Base-by-base conservation (phyloP, 2,888 invertebrate species). In the Liopterus haemorrhoidalis region DNA sequence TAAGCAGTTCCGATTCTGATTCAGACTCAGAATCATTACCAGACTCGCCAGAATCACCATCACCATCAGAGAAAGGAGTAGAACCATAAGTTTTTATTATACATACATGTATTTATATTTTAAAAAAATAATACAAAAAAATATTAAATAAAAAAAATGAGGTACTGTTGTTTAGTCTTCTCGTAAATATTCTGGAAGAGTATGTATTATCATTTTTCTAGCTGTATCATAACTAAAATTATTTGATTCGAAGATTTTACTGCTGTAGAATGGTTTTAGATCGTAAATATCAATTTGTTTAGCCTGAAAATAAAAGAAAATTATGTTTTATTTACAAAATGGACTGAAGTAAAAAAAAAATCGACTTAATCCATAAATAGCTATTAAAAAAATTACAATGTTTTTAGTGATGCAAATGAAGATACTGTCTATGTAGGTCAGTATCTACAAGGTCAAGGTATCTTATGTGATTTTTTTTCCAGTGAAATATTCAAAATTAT, bases 271-370 rank as follows among this genome's bases (percentile, higher is more conserved):
- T 0, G 88, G 80, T 56, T 85, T 82, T 43, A 97, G 69, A 65
- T 92, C 90, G 51, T 80, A 76, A 47, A 97, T 90, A 64, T 91
- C 89, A 55, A 97, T 82, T 68, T 92, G 89, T 59, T 89, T 82
- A 0, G 95, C 96, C 76, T 94, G 71, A 52, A 81, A 79, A 8
- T 59, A 56, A 8, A 41, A 47, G 39, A 50, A 58, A 59, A 46
- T 46, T 27, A 53, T 40, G 38, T 39, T 14, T 32, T 21, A 15
- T 24, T 27, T 45, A 20, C 5, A 22, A 46, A 25, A 28, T 49
- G 22, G 46, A 44, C 12, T 21, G 8, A 32, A 28, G 8, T 14
- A 2, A 2, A 40, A n/a, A 15, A 19, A 22, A 39, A 32, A 33
- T 18, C 2, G 11, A 31, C 31, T n/a, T n/a, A n/a, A n/a, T n/a